Percentiles rank a stretch among this genome's conserved stretches.
Conservation (phyloP, 2,797 vertebrate species). For the Nothura maculosa region DNA sequence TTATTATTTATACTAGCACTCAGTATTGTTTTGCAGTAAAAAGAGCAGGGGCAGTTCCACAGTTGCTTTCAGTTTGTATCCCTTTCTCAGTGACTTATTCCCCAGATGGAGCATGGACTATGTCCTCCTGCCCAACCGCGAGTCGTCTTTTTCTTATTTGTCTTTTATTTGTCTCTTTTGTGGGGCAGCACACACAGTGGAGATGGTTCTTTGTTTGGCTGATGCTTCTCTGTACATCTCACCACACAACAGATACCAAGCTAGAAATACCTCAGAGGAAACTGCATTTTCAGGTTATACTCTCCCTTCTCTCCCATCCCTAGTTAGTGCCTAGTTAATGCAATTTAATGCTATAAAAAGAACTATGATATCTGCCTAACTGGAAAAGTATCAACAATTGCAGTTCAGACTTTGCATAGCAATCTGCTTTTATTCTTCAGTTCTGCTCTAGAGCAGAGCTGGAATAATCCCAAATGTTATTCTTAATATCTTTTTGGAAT, state of each 20-base stretch:
- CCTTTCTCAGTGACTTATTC: not conserved
- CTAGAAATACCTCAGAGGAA: not conserved
- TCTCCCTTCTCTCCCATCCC: not conserved
- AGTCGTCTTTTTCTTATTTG: not conserved
- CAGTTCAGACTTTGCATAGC: not conserved
- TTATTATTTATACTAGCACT: rapidly evolving
- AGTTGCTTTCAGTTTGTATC: not conserved
- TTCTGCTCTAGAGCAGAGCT: not conserved
- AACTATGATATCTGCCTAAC: not conserved
- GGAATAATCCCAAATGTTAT: not conserved
- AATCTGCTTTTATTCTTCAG: not conserved
- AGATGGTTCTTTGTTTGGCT: not conserved
- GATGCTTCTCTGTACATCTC: not conserved
- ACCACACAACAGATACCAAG: not conserved
- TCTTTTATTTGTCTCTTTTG: not conserved
- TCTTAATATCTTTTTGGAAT: not conserved
- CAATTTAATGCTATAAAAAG: not conserved
- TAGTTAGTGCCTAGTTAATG: not conserved
- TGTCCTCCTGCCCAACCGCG: not conserved
- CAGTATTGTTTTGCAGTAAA: not conserved
- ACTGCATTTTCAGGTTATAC: not conserved
- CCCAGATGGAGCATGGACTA: not conserved
- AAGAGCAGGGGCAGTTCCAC: not conserved
- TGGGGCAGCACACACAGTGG: not conserved
- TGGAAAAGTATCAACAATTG: not conserved